These are phyloP conservation scores for Callospermophilus lateralis DNA, from an alignment of 2,113 vertebrate genomes.

Conservation along the genomic window DNA sequence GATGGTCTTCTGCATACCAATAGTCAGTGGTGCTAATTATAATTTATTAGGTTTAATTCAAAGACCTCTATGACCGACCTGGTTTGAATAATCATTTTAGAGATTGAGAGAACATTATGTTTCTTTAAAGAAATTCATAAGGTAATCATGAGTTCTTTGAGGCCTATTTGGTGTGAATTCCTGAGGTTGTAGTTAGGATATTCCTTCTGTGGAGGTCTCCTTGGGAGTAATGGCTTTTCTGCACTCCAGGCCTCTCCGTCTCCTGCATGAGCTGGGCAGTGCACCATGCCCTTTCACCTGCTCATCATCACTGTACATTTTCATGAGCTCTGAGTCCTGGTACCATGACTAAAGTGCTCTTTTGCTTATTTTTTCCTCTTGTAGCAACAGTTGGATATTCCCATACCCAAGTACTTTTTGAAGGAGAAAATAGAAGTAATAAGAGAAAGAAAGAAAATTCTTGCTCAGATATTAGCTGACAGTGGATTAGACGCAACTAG, in stretches of 20 bases:
- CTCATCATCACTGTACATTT: accelerated
- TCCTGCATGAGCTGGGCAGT: accelerated
- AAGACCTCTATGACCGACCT: neutral
- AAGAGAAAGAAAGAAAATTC: slow-evolving; percentile 88
- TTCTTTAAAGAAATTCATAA: slow-evolving; percentile 11
- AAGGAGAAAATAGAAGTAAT: slow-evolving; percentile 90
- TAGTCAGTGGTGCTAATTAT: neutral
- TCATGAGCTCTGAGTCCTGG: neutral
- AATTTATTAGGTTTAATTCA: neutral
- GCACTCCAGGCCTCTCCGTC: accelerated
- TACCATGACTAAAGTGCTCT: neutral
- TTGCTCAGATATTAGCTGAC: slow-evolving; percentile 87
- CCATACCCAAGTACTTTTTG: slow-evolving; percentile 92
- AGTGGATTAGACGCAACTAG: slow-evolving; percentile 58
- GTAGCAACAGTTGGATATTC: slow-evolving; percentile 92
- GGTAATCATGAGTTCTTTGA: neutral
- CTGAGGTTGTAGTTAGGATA: neutral
- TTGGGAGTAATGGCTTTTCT: accelerated
- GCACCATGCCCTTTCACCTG: accelerated
- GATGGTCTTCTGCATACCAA: neutral
- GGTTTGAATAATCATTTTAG: neutral
- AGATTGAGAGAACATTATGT: neutral
- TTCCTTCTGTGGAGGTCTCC: neutral
- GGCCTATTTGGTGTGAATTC: neutral
- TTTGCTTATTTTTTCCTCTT: slow-evolving; percentile 53